phyloP scores from a whole-genome alignment of 2,797 vertebrate genomes.

The Pyrocephalus nanus region DNA sequence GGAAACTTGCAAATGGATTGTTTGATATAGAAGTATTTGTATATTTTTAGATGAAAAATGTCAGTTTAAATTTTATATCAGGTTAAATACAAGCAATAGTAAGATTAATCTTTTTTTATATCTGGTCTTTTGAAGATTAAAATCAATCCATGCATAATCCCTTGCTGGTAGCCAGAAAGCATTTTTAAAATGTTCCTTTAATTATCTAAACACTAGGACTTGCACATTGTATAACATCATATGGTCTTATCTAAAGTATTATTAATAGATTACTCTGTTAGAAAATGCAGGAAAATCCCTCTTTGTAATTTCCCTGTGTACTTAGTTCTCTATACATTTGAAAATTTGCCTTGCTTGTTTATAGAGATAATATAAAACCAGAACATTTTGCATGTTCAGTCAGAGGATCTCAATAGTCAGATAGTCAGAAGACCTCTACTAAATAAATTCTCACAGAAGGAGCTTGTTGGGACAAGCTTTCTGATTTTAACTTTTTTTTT shows the following conservation, averaged over 20 bases:
- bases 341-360: neutral
- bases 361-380: neutral
- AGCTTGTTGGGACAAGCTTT: neutral
- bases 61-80: conserved; percentile 13
- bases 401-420: neutral
- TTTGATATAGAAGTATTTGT: neutral
- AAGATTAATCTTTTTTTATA: conserved; percentile 49
- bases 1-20: neutral
- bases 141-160: conserved; percentile 57
- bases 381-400: neutral
- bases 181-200: conserved; percentile 56
- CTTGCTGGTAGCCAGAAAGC: conserved; percentile 8
- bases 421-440: neutral
- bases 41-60: neutral
- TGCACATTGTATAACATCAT: conserved; percentile 31
- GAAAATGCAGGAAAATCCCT: conserved; percentile 21
- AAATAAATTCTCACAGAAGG: neutral
- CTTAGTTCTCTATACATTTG: neutral
- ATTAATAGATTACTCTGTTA: conserved; percentile 12
- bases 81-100: conserved; percentile 48
- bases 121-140: conserved; percentile 65
- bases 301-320: neutral
- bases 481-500: neutral
- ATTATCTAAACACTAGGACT: conserved; percentile 47
- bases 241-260: conserved; percentile 35